phyloP scores from a whole-genome alignment of 2,113 vertebrate genomes.

The Toxotes jaculatrix region DNA sequence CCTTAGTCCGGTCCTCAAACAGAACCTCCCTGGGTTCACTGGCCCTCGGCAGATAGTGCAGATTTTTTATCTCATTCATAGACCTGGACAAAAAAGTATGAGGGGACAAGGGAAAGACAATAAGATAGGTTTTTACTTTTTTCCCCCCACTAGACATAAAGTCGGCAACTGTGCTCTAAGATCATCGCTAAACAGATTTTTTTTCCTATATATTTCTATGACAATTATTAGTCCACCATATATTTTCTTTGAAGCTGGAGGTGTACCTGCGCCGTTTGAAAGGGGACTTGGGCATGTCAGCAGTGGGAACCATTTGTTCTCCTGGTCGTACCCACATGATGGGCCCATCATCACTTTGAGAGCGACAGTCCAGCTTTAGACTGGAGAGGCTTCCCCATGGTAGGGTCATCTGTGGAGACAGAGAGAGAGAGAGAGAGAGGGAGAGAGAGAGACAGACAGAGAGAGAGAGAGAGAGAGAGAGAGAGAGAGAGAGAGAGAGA shows the following conservation, averaged over 20 bases:
- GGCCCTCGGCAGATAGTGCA: conserved; percentile 96
- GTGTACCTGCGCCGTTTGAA: conserved; percentile 95
- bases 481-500: too few relatives aligned
- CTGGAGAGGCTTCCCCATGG: conserved; percentile 97
- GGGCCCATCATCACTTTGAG: conserved; percentile 96
- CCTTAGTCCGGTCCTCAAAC: conserved; percentile 96
- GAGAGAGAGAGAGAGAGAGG: too few relatives aligned
- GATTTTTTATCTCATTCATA: conserved; percentile 98
- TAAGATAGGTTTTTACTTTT: not conserved
- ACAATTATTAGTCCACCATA: not conserved
- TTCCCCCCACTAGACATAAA: too few relatives aligned
- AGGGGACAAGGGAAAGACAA: not conserved
- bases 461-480: too few relatives aligned
- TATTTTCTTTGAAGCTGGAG: not conserved
- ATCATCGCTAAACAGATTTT: too few relatives aligned
- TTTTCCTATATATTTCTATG: not conserved
- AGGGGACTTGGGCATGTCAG: conserved; percentile 98
- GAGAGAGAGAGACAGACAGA: too few relatives aligned
- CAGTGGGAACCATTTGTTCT: conserved; percentile 98
- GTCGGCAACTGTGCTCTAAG: too few relatives aligned
- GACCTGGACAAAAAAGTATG: conserved; percentile 82
- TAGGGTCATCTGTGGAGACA: conserved; percentile 90
- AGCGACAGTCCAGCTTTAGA: conserved; percentile 94
- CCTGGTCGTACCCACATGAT: conserved; percentile 99
- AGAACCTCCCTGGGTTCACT: conserved; percentile 97